Base-by-base conservation (phyloP, 2,113 vertebrate species). In the Cryptotis parvus region DNA sequence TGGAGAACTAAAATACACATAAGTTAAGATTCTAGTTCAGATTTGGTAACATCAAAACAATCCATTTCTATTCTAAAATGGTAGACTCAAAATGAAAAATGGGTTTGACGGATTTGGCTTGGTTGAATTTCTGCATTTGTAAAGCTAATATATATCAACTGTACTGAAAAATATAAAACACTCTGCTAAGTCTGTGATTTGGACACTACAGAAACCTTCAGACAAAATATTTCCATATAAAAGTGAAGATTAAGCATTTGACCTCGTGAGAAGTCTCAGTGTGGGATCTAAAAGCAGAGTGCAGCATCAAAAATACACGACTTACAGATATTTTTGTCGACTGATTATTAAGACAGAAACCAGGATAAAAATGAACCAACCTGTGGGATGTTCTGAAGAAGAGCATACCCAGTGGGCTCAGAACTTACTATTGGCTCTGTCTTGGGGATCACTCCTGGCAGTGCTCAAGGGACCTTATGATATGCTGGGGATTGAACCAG, bases 341-440 rank as follows among this genome's bases (percentile, higher is more conserved):
- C 31, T 75, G 27, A 9, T 66, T 22, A 8, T 29, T 69, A 85
- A 72, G 12, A 39, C 49, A 37, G 55, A 80, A 79, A 63, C 29
- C 20, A 76, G 45, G 70, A 92, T 87, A 86, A 49, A 49, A 49
- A 49, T 65, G 66, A 87, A 81, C 22, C n/a, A n/a, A n/a, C n/a
- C 45, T 49, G 45, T 49, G 45, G 45, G 45, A 49, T 49, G 10
- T 49, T 49, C 45, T 49, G 45, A 12, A 14, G 45, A 14, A 49
- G 45, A 49, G 45, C 45, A 49, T 49, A 14, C 45, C 5, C 14
- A 10, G 45, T 49, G 10, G 10, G 45, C 45, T 49, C 45, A 49
- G 43, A 45, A 11, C 11, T 45, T 7, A 45, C 43, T 45, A 6
- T 45, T 7, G 45, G 14, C 45, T 49, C 45, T 10, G 14, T 49